Conservation (phyloP, 2,797 vertebrate genomes). For the Rachycentron canadum region DNA sequence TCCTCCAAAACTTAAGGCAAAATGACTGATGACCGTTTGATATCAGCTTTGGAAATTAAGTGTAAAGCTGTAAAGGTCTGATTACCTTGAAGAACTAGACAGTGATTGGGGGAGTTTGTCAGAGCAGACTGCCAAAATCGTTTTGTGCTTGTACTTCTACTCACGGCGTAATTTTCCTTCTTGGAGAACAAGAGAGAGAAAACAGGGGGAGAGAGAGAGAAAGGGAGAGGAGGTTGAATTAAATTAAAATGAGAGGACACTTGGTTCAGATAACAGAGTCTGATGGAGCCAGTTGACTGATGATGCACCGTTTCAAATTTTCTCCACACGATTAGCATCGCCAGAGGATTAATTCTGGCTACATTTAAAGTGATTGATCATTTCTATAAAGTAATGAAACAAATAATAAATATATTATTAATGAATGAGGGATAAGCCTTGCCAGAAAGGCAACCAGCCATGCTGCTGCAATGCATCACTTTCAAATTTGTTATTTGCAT, state of each 20-base stretch:
- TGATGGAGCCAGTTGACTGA: constrained; percentile 74
- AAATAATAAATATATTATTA: constrained; percentile 78
- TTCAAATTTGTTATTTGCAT: constrained; percentile 59
- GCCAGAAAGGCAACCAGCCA: constrained; percentile 63
- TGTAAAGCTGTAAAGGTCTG: constrained; percentile 58
- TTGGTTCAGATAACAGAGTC: constrained; percentile 70
- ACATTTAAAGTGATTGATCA: constrained; percentile 72
- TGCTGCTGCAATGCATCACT: constrained; percentile 68
- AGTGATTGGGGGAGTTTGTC: constrained; percentile 50
- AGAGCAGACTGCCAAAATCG: constrained; percentile 49
- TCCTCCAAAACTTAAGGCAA: constrained; percentile 12
- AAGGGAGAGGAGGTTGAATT: constrained; percentile 31
- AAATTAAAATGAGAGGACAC: constrained; percentile 74
- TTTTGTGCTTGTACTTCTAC: constrained; percentile 46
- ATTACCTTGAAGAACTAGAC: constrained; percentile 29
- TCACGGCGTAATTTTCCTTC: constrained; percentile 53
- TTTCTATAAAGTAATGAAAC: constrained; percentile 75
- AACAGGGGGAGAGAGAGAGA: background rate
- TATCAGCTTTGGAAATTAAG: constrained; percentile 54
- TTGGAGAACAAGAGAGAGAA: constrained; percentile 48
- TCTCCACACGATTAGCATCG: constrained; percentile 75
- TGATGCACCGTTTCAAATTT: constrained; percentile 72
- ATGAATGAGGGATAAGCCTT: constrained; percentile 63
- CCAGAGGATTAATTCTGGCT: constrained; percentile 70
- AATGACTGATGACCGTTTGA: constrained; percentile 48